These are phyloP conservation scores for Notodonta ziczac DNA, from an alignment of 2,888 invertebrate genomes.

Conservation along the genomic window DNA sequence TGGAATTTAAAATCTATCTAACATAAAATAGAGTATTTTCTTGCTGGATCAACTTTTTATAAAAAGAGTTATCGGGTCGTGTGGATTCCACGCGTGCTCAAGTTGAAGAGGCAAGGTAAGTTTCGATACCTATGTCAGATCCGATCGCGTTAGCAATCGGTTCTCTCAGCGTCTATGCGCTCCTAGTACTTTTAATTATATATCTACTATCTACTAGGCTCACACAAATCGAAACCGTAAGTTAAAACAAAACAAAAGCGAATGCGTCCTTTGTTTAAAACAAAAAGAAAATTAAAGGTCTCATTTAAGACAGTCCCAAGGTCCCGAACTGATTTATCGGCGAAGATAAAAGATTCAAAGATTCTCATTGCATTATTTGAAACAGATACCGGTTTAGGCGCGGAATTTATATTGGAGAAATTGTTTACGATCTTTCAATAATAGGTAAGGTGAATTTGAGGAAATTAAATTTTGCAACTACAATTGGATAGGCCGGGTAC, in stretches of 20 bases:
- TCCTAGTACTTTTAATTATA: no score
- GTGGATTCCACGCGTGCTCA: no score
- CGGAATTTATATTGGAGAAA: constrained; percentile 40
- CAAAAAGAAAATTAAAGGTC: constrained; percentile 16
- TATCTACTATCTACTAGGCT: no score
- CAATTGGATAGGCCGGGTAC: no score
- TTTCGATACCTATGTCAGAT: no score
- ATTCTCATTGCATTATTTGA: constrained; percentile 35
- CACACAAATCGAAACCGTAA: not conserved
- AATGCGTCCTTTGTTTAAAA: constrained; percentile 7
- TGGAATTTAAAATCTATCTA: no score
- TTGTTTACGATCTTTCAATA: constrained; percentile 25
- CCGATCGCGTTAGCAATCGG: no score
- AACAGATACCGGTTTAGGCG: constrained; percentile 24
- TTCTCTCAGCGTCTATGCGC: no score
- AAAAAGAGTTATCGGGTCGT: no score
- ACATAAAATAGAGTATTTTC: no score
- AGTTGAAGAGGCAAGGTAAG: no score
- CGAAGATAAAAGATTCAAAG: constrained; percentile 21
- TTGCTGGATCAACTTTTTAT: no score
- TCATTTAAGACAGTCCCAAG: constrained; percentile 14
- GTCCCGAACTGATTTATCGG: constrained; percentile 22
- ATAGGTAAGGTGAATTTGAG: constrained; percentile 15
- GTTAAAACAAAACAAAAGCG: constrained; percentile 1
- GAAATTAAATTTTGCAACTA: constrained; percentile 9